A percentile compares a stretch with the other conserved stretches of the same genome.
Evolutionary conservation across 1,140 invertebrate genomes (phyloP).

Genomic region (Thalassaphorura encarpata): DNA sequence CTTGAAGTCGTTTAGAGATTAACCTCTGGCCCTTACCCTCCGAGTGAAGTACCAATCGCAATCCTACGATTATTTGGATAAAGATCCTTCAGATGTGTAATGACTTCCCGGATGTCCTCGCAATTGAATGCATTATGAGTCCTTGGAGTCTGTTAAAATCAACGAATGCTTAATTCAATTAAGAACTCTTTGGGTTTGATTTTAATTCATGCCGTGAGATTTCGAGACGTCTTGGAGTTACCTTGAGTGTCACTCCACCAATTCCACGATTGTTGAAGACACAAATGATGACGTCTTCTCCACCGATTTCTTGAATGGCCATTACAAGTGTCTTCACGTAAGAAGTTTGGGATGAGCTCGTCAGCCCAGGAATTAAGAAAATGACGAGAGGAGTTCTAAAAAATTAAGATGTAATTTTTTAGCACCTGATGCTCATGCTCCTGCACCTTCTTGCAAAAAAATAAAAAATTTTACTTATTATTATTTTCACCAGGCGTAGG

Average conservation of each 20-base stretch:
- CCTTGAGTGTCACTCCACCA: constrained; percentile 59
- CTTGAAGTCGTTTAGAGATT: not conserved
- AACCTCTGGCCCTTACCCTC: constrained; percentile 38
- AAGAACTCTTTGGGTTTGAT: not conserved
- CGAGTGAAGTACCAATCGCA: constrained; percentile 73
- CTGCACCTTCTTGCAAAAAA: not conserved
- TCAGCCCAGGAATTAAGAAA: constrained; percentile 62
- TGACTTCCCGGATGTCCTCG: constrained; percentile 64
- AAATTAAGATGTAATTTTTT: not conserved
- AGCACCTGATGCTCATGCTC: not conserved
- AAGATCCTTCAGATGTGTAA: constrained; percentile 54
- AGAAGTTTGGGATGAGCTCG: constrained; percentile 63
- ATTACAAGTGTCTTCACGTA: constrained; percentile 69
- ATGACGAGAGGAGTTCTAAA: not conserved
- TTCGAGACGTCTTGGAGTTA: not conserved
- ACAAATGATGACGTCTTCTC: constrained; percentile 58
- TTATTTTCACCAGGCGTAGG: not conserved
- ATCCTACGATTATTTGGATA: constrained; percentile 55
- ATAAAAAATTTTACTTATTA: not conserved
- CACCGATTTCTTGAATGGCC: constrained; percentile 51
- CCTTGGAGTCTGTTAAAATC: constrained; percentile 57
- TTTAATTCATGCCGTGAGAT: not conserved
- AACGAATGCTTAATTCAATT: constrained; percentile 24
- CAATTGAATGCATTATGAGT: constrained; percentile 71
- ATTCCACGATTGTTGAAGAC: constrained; percentile 72